A percentile compares a stretch with the other conserved stretches of the same genome.
Evolutionary conservation across 2,797 vertebrate species (phyloP).

Genomic region (Protonibea diacanthus): DNA sequence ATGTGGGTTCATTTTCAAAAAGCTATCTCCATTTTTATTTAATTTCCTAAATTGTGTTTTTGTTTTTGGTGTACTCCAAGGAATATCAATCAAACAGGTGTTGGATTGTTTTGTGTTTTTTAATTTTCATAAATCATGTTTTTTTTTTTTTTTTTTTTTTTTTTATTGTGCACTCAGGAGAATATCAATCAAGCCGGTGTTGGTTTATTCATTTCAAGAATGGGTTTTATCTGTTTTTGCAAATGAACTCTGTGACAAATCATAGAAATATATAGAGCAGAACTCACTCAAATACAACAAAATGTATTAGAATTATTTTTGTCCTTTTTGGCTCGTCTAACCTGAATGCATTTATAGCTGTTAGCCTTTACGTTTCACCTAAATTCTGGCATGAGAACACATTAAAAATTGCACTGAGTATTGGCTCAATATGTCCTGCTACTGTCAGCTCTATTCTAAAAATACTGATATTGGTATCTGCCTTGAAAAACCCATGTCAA

Average conservation of each 20-base stretch:
- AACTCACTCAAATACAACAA: neutral
- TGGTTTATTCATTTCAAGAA: too few species aligned
- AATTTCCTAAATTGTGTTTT: too few species aligned
- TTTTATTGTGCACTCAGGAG: too few species aligned
- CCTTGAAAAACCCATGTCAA: constrained; percentile 52
- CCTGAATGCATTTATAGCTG: neutral
- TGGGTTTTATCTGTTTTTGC: too few species aligned
- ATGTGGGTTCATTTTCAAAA: neutral
- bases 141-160: too few species aligned
- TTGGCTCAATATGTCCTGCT: constrained; percentile 30
- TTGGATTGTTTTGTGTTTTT: too few species aligned
- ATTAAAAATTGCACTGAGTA: constrained; percentile 40
- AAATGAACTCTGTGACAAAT: neutral
- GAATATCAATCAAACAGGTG: too few species aligned
- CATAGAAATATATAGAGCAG: neutral
- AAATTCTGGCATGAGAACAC: constrained; percentile 25
- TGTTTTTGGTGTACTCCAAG: too few species aligned
- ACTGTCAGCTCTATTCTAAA: constrained; percentile 46
- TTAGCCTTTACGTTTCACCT: neutral
- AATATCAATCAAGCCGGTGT: too few species aligned
- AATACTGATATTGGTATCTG: constrained; percentile 50
- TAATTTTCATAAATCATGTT: too few species aligned
- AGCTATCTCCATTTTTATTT: too few species aligned
- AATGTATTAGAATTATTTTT: neutral
- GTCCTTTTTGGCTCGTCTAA: neutral